Base-by-base conservation (phyloP, 2,888 invertebrate species). In the Nymphalis c-album region DNA sequence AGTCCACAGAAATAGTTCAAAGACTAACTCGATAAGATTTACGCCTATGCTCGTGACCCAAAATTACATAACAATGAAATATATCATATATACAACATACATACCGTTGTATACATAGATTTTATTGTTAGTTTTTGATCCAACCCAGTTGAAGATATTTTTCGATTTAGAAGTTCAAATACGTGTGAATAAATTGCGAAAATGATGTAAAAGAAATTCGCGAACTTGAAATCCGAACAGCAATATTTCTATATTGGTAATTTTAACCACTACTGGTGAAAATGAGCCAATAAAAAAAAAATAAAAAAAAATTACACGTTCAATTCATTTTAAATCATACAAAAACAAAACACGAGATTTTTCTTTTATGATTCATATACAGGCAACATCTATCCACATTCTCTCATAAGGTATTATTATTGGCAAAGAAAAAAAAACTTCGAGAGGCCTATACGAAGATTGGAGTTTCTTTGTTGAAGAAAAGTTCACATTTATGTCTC, bases 381-480 rank as follows among this genome's bases (percentile, higher is more conserved):
- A 50, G 10, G 6, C 10, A 13, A 53, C 22, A 50, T 13, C 31
- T 64, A 47, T 45, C 48, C 58, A 40, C 17, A 2, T 48, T 46
- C 16, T 45, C 22, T 26, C 45, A 46, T 20, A 45, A 20, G 40
- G 40, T 40, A 40, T 40, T 40, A 58, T 20, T 64, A 64, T 64
- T 53, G 51, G 64, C 45, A 31, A 26, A 46, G 53, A 60, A 45
- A 60, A 55, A n/a, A 57, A 64, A 64, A 64, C 51, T 60, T 46
- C 51, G 53, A 60, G 40, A 59, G 46, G 26, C 53, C 7, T 55
- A 60, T 53, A 59, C 35, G 50, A 16, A 65, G 51, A 61, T 64
- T 46, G 50, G 35, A 58, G 35, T 50, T 64, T 61, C 65, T 65
- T 68, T 61, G 61, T 68, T 62, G 22, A 57, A 64, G 46, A 60